phyloP scores from a whole-genome alignment of 1,140 invertebrate species.

The Plodia interpunctella region DNA sequence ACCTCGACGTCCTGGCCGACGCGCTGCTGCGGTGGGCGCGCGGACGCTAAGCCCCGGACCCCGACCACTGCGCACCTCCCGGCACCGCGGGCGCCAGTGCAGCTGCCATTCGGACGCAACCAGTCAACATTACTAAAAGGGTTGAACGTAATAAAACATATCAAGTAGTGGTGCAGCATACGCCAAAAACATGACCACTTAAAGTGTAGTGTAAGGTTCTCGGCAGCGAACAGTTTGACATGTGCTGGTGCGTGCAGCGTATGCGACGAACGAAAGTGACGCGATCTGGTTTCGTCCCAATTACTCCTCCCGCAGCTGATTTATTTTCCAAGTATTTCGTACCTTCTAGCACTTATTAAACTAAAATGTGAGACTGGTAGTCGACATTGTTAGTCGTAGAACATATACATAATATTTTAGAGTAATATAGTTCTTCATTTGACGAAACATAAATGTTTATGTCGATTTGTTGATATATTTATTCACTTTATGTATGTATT shows the following conservation, averaged over 20 bases:
- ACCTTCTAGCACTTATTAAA: slow-evolving; percentile 69
- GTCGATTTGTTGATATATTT: slow-evolving; percentile 59
- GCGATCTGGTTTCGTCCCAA: slow-evolving; percentile 66
- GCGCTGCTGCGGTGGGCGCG: slow-evolving; percentile 94
- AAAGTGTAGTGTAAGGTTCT: slow-evolving; percentile 62
- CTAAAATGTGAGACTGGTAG: slow-evolving; percentile 76
- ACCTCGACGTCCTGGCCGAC: slow-evolving; percentile 94
- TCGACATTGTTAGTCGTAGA: slow-evolving; percentile 74
- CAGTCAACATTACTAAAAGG: slow-evolving; percentile 48
- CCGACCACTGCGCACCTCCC: slow-evolving; percentile 32
- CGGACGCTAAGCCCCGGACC: slow-evolving; percentile 83
- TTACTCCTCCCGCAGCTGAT: slow-evolving; percentile 54
- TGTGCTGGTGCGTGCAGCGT: slow-evolving; percentile 22
- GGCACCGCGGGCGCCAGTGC: slow-evolving; percentile 47
- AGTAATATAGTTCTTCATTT: slow-evolving; percentile 63
- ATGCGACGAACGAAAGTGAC: slow-evolving; percentile 33
- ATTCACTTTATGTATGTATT: slow-evolving; percentile 55
- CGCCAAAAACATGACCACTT: slow-evolving; percentile 56
- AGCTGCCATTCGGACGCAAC: slow-evolving; percentile 66
- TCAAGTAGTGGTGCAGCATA: slow-evolving; percentile 66
- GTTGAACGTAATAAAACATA: slow-evolving; percentile 69
- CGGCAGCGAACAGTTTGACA: slow-evolving; percentile 32
- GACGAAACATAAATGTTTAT: slow-evolving; percentile 55
- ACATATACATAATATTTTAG: slow-evolving; percentile 69
- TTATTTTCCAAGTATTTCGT: slow-evolving; percentile 60